Percentiles rank a stretch among this genome's conserved stretches.
These are phyloP conservation scores for Hemicrepidius hirtus DNA, from an alignment of 2,888 invertebrate species.

Conservation along the genomic window DNA sequence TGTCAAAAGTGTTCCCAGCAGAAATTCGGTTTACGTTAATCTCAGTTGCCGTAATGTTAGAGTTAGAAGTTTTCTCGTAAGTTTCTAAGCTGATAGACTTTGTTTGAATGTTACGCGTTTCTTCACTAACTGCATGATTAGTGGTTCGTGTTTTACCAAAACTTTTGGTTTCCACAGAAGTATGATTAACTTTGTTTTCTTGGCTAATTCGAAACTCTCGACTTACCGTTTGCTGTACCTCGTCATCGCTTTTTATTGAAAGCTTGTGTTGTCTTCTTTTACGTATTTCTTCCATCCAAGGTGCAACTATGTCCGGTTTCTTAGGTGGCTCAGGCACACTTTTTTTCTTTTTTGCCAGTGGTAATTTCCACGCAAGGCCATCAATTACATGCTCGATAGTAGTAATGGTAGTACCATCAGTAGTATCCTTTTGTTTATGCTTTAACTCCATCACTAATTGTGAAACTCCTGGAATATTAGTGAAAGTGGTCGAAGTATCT, in stretches of 20 bases:
- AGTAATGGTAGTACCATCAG: neutral
- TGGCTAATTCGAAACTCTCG: neutral
- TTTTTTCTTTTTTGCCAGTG: neutral
- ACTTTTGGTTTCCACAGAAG: neutral
- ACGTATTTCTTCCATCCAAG: constrained; percentile 37
- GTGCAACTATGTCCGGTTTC: neutral
- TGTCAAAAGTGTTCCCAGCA: neutral
- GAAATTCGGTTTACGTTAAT: neutral
- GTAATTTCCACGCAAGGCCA: neutral
- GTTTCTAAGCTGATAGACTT: neutral
- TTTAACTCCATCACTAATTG: constrained; percentile 8
- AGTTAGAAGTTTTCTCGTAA: neutral
- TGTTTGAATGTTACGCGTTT: neutral
- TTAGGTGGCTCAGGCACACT: neutral
- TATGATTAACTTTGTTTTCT: neutral
- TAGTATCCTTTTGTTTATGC: constrained; percentile 9
- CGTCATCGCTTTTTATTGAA: constrained; percentile 21
- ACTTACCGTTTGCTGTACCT: neutral
- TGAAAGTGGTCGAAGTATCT: neutral
- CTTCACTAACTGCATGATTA: neutral
- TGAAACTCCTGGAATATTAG: neutral
- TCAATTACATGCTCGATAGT: neutral
- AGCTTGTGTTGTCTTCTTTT: constrained; percentile 23
- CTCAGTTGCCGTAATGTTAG: neutral
- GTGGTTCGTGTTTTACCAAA: neutral